Evolutionary conservation across 53 echinoderm and acorn worm genomes (phyloP), one percentile per base, ranked within the genome.

Genomic region (Holothuria scabra): DNA sequence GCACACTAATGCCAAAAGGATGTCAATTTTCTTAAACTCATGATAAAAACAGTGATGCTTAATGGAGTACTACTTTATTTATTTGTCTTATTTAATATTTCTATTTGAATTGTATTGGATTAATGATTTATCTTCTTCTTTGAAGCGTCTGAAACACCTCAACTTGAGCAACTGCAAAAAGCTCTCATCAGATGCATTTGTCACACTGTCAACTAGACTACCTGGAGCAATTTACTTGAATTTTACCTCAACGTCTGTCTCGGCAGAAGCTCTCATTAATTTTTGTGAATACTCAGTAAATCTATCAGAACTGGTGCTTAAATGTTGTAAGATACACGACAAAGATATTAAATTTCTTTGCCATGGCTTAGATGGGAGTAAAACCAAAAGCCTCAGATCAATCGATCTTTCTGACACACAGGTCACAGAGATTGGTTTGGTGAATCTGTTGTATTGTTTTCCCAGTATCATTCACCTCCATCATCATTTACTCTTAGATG

Each of bases 121-220:
- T n/a, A 8, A 30, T 67, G 32, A 14, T 28, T 8, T 67, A 11
- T 7, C 2, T 18, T 34, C 46, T 44, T 44, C 26, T 72, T 49
- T 49, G 1, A 6, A 72, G 72, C 44, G 48, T 72, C 48, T 72
- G 37, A 72, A 72, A 48, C 48, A 46, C 22, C 72, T 72, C 24
- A 72, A 72, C 26, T 23, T 72, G 72, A 72, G 72, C 48, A 30
- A 34, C 24, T 72, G 72, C 46, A 72, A 72, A 48, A 72, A 49
- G 24, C 44, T 72, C 22, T 44, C 72, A 46, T 44, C 72, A 14
- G 2, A 22, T 41, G 44, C 72, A 44, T 46, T 72, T 21, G n/a
- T 34, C 24, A 72, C 44, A 12, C 28, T 72, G 44, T 72, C 72
- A 46, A 72, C 46, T 3, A 44, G 12, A 72, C 46, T 72, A 9